Conservation (phyloP, 2,113 vertebrate genomes). For the Hippocampus zosterae region DNA sequence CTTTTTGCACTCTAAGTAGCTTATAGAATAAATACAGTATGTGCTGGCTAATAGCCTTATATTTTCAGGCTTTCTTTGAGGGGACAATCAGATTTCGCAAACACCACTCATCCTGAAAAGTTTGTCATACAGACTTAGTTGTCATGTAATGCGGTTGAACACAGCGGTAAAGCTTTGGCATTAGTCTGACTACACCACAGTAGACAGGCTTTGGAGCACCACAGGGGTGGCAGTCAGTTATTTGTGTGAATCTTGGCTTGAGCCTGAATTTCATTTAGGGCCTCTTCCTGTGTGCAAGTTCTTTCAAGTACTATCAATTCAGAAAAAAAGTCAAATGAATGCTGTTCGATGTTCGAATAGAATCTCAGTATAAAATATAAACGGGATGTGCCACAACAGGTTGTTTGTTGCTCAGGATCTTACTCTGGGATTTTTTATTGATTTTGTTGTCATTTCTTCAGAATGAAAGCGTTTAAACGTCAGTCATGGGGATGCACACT, state of each 20-base stretch:
- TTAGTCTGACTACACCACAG: slow-evolving; percentile 50
- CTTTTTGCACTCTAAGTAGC: slow-evolving; percentile 69
- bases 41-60: slow-evolving; percentile 68
- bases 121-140: slow-evolving; percentile 61
- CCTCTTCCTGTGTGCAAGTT: not conserved
- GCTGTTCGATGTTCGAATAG: no score
- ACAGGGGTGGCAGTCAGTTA: slow-evolving; percentile 38
- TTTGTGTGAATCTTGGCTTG: slow-evolving; percentile 1
- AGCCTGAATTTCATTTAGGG: not conserved
- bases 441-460: no score
- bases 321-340: not conserved
- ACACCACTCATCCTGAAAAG: slow-evolving; percentile 40
- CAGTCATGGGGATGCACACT: no score
- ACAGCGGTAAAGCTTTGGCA: slow-evolving; percentile 46
- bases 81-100: slow-evolving; percentile 58
- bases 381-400: no score
- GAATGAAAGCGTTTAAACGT: no score
- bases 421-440: no score
- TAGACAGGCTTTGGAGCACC: slow-evolving; percentile 54
- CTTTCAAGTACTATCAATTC: not conserved
- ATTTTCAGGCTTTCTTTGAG: slow-evolving; percentile 37
- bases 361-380: no score
- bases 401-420: no score
- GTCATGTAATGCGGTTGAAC: slow-evolving; percentile 61
- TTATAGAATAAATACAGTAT: slow-evolving; percentile 62